Evolutionary conservation across 2,797 vertebrate species (phyloP), one percentile per base, ranked within the genome.

Genomic region (Lagodon rhomboides): DNA sequence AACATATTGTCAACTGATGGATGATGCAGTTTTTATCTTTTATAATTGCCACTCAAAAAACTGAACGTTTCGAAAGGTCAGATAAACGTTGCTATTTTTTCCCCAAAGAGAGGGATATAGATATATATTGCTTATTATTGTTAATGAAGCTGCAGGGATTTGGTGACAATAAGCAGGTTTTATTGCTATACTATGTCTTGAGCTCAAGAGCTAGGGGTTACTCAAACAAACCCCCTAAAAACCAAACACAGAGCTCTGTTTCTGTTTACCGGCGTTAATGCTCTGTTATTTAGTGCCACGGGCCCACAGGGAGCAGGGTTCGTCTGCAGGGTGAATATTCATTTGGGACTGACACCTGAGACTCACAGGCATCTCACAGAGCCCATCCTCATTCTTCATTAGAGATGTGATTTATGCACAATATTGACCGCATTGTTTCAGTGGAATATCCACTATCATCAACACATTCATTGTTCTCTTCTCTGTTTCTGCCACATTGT

Each of bases 261-360:
- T 92, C 81, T 88, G 76, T 94, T 92, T 92, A 79, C 78, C 73
- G 27, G 71, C 64, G 0, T 86, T 92, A 92, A 89, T 87, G 88
- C 90, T 89, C 73, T 84, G 89, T 95, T 16, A 91, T 93, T 95
- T 93, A 90, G 92, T 84, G 89, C 60, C 86, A 85, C 75, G 13
- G 84, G 84, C 86, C 95, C 90, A 56, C 67, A 74, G 93, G 93
- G 94, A 92, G 73, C 88, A 79, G 93, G 85, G 93, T 94, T 94
- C 93, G 92, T 95, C 90, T 61, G 54, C 43, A 66, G 94, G 93
- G 93, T 96, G 94, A 94, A 94, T 95, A 95, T 96, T 95, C 94
- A 96, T 96, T 94, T 95, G 94, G 93, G 93, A 93, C 92, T 85
- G 89, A 95, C 96, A 96, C 95, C 95, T 96, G 96, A 95, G 96